Percentiles rank a stretch among this genome's conserved stretches.
Evolutionary conservation across 2,797 vertebrate genomes (phyloP).

Genomic region (Poeciliopsis gracilis): DNA sequence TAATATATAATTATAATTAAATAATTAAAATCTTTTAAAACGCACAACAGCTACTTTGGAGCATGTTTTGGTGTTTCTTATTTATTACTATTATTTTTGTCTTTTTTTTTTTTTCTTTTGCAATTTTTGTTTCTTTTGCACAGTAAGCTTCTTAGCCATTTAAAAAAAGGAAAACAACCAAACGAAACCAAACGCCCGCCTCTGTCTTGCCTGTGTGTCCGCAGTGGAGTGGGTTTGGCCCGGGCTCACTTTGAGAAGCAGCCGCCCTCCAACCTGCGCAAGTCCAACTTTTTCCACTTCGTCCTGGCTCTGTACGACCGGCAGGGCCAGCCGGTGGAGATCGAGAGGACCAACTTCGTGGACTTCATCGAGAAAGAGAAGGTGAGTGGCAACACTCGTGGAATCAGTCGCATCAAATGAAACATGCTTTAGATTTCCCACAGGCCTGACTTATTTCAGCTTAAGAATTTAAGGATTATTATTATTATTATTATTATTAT

Average conservation of each 20-base stretch:
- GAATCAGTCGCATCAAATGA: not conserved
- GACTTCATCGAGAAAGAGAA: constrained; percentile 99
- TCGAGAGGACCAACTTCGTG: constrained; percentile 96
- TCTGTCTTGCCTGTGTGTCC: constrained; percentile 75
- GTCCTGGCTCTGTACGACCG: constrained; percentile 97
- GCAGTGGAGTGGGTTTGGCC: constrained; percentile 96
- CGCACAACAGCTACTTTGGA: not conserved
- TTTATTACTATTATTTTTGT: not conserved
- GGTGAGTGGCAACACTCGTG: constrained; percentile 78
- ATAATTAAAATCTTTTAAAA: no score
- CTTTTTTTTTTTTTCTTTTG: not conserved
- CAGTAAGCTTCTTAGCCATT: constrained; percentile 2
- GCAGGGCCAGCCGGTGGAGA: constrained; percentile 98
- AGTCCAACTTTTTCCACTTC: constrained; percentile 99
- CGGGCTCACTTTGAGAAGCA: constrained; percentile 99
- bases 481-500: constrained; percentile 5
- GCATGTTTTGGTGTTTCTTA: not conserved
- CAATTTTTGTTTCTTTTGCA: not conserved
- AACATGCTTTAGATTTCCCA: not conserved
- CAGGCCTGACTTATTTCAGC: constrained; percentile 29
- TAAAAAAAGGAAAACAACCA: not conserved
- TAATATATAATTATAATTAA: no score
- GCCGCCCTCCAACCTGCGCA: constrained; percentile 97
- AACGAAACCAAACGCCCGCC: constrained; percentile 19
- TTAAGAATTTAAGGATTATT: constrained; percentile 2